Conservation (phyloP, 2,113 vertebrate species). For the Callithrix jacchus region DNA sequence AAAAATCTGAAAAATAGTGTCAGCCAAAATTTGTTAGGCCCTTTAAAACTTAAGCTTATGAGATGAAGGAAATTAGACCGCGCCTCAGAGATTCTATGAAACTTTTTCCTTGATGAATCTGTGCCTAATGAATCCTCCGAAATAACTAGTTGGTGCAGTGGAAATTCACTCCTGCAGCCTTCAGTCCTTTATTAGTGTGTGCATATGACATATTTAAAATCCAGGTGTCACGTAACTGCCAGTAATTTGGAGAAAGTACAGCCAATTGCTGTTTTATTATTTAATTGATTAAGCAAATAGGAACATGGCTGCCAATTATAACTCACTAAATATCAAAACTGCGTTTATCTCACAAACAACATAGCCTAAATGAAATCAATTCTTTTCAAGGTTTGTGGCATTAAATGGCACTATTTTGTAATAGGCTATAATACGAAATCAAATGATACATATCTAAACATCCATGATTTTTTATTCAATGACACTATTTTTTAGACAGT, state of each 20-base stretch:
- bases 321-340: conserved; percentile 8
- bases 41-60: conserved; percentile 26
- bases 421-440: conserved; percentile 6
- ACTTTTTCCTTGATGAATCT: conserved; percentile 1
- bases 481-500: not conserved
- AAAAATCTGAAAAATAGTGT: not conserved
- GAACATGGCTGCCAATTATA: not conserved
- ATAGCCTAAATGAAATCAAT: not conserved
- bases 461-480: not conserved
- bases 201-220: not conserved
- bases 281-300: conserved; percentile 25
- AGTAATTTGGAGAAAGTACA: not conserved
- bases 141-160: not conserved
- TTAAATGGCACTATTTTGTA: conserved; percentile 30
- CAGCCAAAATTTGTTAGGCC: conserved; percentile 6
- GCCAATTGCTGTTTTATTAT: conserved; percentile 27
- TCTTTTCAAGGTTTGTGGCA: conserved; percentile 10
- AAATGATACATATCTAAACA: not conserved
- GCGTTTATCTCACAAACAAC: conserved; percentile 6
- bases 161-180: not conserved
- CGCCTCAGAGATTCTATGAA: conserved; percentile 11
- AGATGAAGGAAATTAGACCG: conserved; percentile 6
- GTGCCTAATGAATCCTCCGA: not conserved
- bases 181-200: not conserved
- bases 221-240: not conserved